These are phyloP conservation scores for Schlechtendalia chinensis DNA, from an alignment of 1,140 invertebrate species.

Conservation along the genomic window DNA sequence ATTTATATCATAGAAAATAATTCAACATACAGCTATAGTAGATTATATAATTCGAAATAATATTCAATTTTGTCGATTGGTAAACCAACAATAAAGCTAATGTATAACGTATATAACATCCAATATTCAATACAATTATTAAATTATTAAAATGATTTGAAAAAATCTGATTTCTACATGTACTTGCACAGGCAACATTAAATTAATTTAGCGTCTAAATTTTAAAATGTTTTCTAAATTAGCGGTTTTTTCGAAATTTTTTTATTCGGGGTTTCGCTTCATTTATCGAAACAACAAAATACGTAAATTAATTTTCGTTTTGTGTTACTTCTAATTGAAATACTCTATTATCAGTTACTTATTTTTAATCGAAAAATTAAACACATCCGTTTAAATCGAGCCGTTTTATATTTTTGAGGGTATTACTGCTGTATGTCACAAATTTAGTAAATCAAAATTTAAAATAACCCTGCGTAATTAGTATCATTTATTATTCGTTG, in stretches of 20 bases:
- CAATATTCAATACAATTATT: neutral
- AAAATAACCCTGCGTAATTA: neutral
- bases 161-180: neutral
- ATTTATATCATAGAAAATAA: too few relatives aligned
- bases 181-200: neutral
- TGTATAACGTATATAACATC: neutral
- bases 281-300: slow-evolving; percentile 13
- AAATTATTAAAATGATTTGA: neutral
- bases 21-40: too few relatives aligned
- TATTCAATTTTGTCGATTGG: too few relatives aligned
- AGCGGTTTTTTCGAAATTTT: neutral
- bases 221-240: neutral
- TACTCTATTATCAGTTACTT: neutral
- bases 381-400: too few relatives aligned
- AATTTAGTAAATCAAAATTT: neutral
- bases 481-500: neutral
- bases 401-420: neutral
- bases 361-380: neutral
- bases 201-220: neutral
- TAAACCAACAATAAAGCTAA: too few relatives aligned
- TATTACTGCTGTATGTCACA: neutral
- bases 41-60: too few relatives aligned
- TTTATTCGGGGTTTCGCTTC: neutral
- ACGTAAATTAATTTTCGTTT: slow-evolving; percentile 3
- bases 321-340: neutral